These are phyloP conservation scores for Megaptera novaeangliae DNA, from an alignment of 2,113 vertebrate species.

Conservation along the genomic window DNA sequence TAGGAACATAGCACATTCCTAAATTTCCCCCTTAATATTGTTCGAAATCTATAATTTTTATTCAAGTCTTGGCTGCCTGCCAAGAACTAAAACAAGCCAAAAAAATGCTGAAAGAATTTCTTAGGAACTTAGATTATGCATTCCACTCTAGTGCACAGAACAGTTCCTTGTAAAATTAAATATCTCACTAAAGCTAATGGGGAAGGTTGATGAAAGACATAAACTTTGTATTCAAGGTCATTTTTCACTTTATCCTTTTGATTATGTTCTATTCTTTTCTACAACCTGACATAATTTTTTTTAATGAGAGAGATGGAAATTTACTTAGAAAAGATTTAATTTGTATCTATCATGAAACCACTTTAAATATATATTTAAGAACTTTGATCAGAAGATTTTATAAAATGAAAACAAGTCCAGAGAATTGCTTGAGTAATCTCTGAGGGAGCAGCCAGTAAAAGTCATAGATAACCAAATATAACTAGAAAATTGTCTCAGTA, in stretches of 20 bases:
- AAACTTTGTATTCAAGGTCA: constrained; percentile 13
- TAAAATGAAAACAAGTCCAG: background rate
- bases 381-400: background rate
- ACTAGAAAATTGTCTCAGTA: background rate
- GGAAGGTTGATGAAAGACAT: background rate
- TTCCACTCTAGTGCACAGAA: constrained; percentile 28
- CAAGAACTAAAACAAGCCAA: constrained; percentile 29
- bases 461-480: background rate
- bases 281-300: background rate
- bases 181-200: background rate
- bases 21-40: background rate
- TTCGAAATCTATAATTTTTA: constrained; percentile 33
- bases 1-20: background rate
- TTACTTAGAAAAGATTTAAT: background rate
- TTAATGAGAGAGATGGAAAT: background rate
- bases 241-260: constrained; percentile 27
- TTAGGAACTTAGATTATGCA: constrained; percentile 48
- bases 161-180: constrained; percentile 25
- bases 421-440: background rate
- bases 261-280: constrained; percentile 16
- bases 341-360: background rate
- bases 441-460: background rate
- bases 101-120: constrained; percentile 37
- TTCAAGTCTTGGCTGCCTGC: constrained; percentile 7
- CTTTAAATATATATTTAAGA: background rate